Evolutionary conservation across 23 tunicate species (phyloP), one percentile per base, ranked within the genome.

Genomic region (Clavelina lepadiformis): DNA sequence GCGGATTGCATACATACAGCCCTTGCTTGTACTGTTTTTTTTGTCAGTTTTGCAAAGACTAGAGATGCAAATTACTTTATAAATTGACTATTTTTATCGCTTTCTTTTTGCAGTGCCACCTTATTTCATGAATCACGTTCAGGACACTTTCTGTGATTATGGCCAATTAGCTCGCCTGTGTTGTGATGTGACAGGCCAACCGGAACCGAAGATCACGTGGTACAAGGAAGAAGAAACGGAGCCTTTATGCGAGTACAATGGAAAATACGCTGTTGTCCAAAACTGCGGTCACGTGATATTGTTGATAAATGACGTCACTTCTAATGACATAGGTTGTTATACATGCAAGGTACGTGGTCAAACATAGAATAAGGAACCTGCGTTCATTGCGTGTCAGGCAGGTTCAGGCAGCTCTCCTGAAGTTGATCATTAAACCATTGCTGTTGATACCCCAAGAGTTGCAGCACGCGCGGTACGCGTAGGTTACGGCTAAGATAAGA

Each of bases 171-270:
- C 81, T 28, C 58, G 61, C 11, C 49, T 84, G 46, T 64, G 71
- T 53, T 84, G 93, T 54, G 72, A 58, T 61, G 74, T 84, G 51
- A 84, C 83, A 7, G 93, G 83, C 1, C 53, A 35, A 28, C 93
- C 93, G 1, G 65, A 69, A 24, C 93, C 93, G 31, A 38, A 61
- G 13, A 71, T 84, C 5, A 55, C 45, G 11, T 84, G 93, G 93
- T 76, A 31, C 67, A 46, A 58, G 51, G 74, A 84, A 26, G 83
- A 70, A 46, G 52, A 45, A 23, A 72, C 38, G 19, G 73, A 52
- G 19, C 38, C 44, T 7, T 33, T 76, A 3, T 19, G 65, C 31
- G 65, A 55, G 71, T 27, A 25, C 22, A 35, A 33, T 30, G 82
- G 73, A 26, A 76, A 76, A 24, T 76, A 63, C 62, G 65, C 71